Percentiles rank a stretch among this genome's conserved stretches.
These are phyloP conservation scores for Corbicula japonica DNA, from an alignment of 2,888 invertebrate genomes.

Conservation along the genomic window DNA sequence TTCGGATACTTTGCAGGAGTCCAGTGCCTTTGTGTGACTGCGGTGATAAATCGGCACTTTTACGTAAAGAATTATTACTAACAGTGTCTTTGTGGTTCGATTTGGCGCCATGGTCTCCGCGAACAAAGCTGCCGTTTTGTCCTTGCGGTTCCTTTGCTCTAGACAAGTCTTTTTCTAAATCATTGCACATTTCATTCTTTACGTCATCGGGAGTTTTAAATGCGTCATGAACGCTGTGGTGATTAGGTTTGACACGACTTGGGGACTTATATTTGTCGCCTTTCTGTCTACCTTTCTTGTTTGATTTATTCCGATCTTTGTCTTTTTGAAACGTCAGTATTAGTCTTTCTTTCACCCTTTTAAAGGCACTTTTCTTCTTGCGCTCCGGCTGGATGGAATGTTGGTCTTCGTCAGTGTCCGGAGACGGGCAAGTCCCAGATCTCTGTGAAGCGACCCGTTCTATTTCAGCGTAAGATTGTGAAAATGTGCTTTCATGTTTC, in stretches of 20 bases:
- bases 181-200: conserved; percentile 4
- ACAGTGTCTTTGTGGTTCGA: not conserved
- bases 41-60: not conserved
- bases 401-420: conserved; percentile 65
- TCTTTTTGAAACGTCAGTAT: conserved; percentile 53
- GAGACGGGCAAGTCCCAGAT: conserved; percentile 65
- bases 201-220: conserved; percentile 23
- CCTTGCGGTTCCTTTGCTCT: no score
- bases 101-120: not conserved
- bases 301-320: conserved; percentile 17
- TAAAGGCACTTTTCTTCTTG: conserved; percentile 63
- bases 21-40: conserved; percentile 18
- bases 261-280: conserved; percentile 2
- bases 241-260: conserved; percentile 30
- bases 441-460: conserved; percentile 52
- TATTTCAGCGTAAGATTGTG: conserved; percentile 10
- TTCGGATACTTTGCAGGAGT: conserved; percentile 38
- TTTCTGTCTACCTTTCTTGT: conserved; percentile 3
- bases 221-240: not conserved
- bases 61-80: conserved; percentile 1
- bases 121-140: not conserved
- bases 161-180: not conserved
- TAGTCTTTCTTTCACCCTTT: conserved; percentile 58
- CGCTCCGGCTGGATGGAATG: conserved; percentile 43
- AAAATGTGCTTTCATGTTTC: conserved; percentile 1